Evolutionary conservation across 2,113 vertebrate genomes (phyloP), one percentile per base, ranked within the genome.

Genomic region (Saguinus imperator): DNA sequence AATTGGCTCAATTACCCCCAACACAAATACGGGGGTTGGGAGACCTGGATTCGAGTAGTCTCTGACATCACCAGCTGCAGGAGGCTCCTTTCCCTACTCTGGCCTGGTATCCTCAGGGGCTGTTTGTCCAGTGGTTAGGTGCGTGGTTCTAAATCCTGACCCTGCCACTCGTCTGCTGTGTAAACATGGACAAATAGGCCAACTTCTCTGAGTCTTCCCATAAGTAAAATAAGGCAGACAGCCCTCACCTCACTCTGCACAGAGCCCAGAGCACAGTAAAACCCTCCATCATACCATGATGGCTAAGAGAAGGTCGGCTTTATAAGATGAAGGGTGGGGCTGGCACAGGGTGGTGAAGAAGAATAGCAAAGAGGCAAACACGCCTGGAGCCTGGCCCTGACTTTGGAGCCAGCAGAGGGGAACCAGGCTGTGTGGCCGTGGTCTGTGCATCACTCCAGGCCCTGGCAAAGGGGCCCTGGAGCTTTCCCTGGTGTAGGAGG

Each of bases 271-370:
- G 14, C 35, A 58, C 0, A 14, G 8, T 8, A 17, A 25, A 73
- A 3, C 0, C 5, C 5, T 4, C 16, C 1, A 0, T 0, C 2
- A 57, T 16, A 3, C 14, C 66, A 10, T n/a, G 16, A 14, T 82
- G 45, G 2, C 35, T 68, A 23, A 70, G 55, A 64, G 5, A 3
- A 77, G 61, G 11, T 5, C 1, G 1, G 25, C 37, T 48, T 12
- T 64, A 64, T 29, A 64, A 64, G 61, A 14, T 64, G 6, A 64
- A 64, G 61, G 27, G 12, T 64, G 61, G 13, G 61, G 61, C 2
- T 14, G 27, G 61, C 27, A 13, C 61, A 64, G 27, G 61, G 27
- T 14, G 61, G 61, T 64, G 2, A 29, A 64, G 58, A 61, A 61
- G 61, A 32, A 32, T 27, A 64, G 61, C 27, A 6, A 11, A n/a